Percentiles rank a stretch among this genome's conserved stretches.
phyloP scores from a whole-genome alignment of 2,113 vertebrate genomes.

The Condylura cristata region DNA sequence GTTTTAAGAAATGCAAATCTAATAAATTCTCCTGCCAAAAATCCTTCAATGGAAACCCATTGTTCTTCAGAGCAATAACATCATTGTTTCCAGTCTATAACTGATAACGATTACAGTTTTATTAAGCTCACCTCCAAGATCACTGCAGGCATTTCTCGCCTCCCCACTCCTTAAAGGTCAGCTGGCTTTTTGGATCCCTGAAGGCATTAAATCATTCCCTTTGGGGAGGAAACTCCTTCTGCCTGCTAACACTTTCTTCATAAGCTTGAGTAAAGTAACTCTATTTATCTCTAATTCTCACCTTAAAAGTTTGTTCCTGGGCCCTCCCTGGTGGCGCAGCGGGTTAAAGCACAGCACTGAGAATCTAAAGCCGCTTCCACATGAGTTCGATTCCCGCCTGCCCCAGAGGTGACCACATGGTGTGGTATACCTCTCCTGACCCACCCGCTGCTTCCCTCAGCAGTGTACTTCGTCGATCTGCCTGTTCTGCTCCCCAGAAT shows the following conservation, averaged over 20 bases:
- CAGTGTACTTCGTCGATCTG: too few relatives aligned
- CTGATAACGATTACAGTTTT: neutral
- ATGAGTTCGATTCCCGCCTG: too few relatives aligned
- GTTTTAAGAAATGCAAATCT: neutral
- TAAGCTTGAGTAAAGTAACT: slow-evolving; percentile 7
- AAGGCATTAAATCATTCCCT: neutral
- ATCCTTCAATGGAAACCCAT: slow-evolving; percentile 12
- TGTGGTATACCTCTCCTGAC: too few relatives aligned
- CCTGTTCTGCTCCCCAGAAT: too few relatives aligned
- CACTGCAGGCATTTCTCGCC: neutral
- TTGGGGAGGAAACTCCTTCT: neutral
- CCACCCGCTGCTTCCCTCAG: too few relatives aligned
- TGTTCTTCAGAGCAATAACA: neutral
- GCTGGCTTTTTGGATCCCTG: neutral
- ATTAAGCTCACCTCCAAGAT: neutral
- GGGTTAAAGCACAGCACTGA: too few relatives aligned
- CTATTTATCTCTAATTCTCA: neutral
- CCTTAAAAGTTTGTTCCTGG: neutral
- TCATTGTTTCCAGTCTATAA: neutral
- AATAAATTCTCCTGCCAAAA: neutral
- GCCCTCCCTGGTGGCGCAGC: too few relatives aligned
- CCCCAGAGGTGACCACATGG: too few relatives aligned
- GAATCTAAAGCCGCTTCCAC: too few relatives aligned
- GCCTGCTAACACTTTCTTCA: neutral
- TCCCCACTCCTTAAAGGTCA: neutral